These are phyloP conservation scores for Agrypnia vestita DNA, from an alignment of 1,140 invertebrate genomes.

Conservation along the genomic window DNA sequence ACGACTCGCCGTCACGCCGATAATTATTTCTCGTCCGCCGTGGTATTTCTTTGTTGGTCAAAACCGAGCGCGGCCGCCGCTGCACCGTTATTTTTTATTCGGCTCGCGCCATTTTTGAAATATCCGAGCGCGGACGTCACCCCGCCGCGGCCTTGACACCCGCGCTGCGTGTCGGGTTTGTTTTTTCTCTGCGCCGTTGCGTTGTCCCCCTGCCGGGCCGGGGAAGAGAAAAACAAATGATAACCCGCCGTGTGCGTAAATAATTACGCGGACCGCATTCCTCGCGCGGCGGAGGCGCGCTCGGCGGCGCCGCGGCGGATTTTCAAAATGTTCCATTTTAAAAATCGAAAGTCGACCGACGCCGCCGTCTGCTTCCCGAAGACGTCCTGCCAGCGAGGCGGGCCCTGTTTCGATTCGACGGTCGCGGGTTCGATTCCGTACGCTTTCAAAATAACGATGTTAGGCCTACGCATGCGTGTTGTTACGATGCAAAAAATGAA, in stretches of 20 bases:
- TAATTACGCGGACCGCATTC: constrained; percentile 44
- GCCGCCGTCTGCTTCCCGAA: background rate
- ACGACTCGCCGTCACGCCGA: background rate
- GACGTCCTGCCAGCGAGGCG: background rate
- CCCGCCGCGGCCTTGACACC: constrained; percentile 36
- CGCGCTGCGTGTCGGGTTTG: constrained; percentile 3
- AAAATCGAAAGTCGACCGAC: constrained; percentile 30
- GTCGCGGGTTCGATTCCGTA: too few species aligned
- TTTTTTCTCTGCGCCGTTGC: background rate
- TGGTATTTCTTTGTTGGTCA: background rate
- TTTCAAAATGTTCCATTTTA: constrained; percentile 23
- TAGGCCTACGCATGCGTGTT: too few species aligned
- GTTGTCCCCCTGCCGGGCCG: constrained; percentile 2
- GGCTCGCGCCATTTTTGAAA: constrained; percentile 13
- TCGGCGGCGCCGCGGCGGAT: background rate
- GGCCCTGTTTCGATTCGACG: too few species aligned
- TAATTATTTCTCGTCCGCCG: background rate
- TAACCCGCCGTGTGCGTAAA: constrained; percentile 23
- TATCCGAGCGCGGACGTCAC: constrained; percentile 11
- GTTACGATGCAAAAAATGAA: too few species aligned
- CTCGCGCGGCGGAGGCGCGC: background rate
- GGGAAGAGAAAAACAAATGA: constrained; percentile 13
- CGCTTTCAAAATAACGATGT: background rate
- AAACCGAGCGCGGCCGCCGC: background rate
- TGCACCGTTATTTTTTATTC: constrained; percentile 22